Evolutionary conservation across 2,113 vertebrate species (phyloP).

Genomic region (Redunca redunca): DNA sequence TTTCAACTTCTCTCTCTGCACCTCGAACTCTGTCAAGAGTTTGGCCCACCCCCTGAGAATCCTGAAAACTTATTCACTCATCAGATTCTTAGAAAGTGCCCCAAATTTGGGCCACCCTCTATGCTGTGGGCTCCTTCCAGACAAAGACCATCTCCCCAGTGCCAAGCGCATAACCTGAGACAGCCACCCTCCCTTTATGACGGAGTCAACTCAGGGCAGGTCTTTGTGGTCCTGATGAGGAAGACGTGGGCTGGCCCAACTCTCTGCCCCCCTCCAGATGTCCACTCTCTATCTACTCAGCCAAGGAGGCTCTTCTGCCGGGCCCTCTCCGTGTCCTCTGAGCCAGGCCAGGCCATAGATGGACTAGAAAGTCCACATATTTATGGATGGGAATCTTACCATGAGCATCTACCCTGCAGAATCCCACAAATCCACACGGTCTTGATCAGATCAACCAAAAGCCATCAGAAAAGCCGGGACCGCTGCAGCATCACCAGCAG

Average conservation of each 20-base stretch:
- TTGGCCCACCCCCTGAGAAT: not conserved
- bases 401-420: not conserved
- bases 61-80: not conserved
- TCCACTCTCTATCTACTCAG: not conserved
- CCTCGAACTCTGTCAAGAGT: not conserved
- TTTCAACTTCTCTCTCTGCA: not conserved
- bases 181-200: not conserved
- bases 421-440: not conserved
- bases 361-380: not conserved
- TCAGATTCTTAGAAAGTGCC: not conserved
- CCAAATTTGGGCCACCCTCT: not conserved
- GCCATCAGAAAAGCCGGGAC: not conserved
- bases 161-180: not conserved
- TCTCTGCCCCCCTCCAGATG: not conserved
- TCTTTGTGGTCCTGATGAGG: not conserved
- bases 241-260: not conserved
- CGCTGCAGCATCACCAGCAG: not conserved
- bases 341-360: not conserved
- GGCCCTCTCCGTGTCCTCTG: not conserved
- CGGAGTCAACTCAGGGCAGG: not conserved
- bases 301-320: not conserved
- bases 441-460: not conserved
- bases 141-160: not conserved
- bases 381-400: not conserved
- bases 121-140: not conserved